Conservation (phyloP, 2,113 vertebrate genomes). For the Pogonocichla stellata region DNA sequence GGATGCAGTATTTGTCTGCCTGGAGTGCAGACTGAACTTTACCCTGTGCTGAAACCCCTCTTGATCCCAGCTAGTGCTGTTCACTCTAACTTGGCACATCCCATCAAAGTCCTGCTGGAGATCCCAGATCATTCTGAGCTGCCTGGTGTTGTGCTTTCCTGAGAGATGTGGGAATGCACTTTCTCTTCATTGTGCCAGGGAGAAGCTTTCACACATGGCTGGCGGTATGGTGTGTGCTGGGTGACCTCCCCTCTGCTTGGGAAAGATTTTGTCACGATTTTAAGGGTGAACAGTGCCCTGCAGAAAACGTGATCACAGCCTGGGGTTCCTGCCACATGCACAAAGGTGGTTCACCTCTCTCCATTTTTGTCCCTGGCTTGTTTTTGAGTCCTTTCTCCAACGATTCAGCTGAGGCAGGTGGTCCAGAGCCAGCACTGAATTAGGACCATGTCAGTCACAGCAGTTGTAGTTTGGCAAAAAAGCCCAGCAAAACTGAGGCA, state of each 20-base stretch:
- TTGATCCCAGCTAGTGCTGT: background rate
- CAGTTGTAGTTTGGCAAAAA: background rate
- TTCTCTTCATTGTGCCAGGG: background rate
- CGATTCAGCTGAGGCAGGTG: background rate
- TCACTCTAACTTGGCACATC: background rate
- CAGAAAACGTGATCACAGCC: background rate
- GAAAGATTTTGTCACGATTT: background rate
- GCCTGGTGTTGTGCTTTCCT: background rate
- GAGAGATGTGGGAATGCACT: background rate
- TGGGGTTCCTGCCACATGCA: background rate
- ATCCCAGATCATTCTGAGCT: background rate
- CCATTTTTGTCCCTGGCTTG: background rate
- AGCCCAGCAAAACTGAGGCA: background rate
- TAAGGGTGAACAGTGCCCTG: background rate
- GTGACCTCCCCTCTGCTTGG: background rate
- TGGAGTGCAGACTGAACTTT: background rate
- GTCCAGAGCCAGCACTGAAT: background rate
- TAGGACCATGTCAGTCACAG: background rate
- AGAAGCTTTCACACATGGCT: background rate
- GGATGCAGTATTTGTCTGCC: background rate
- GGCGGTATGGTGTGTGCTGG: background rate
- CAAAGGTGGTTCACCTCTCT: background rate
- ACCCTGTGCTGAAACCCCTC: accelerated
- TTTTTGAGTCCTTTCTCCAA: background rate
- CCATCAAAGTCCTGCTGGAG: background rate